These are phyloP conservation scores for Physella acuta DNA, from an alignment of 1,140 invertebrate genomes.

Conservation along the genomic window DNA sequence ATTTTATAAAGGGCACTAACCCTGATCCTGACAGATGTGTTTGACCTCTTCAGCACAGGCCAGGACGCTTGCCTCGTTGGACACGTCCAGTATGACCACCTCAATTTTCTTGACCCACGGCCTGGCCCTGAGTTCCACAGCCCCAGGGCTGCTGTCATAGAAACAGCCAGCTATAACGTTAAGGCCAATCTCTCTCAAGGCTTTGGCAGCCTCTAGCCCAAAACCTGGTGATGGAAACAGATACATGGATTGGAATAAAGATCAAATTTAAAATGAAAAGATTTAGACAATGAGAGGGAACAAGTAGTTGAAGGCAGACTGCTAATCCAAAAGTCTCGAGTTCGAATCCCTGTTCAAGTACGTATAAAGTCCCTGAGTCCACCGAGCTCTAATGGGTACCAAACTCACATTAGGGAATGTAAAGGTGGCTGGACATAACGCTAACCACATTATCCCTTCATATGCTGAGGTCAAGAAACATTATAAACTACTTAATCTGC, in stretches of 20 bases:
- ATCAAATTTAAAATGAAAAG: background rate
- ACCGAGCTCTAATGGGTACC: too few species aligned
- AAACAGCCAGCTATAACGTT: constrained; percentile 20
- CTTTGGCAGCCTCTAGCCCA: constrained; percentile 20
- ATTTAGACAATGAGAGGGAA: background rate
- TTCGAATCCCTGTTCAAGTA: too few species aligned
- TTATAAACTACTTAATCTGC: too few species aligned
- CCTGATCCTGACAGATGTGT: constrained; percentile 27
- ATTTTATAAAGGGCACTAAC: constrained; percentile 9
- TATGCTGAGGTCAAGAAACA: too few species aligned
- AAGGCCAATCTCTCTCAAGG: constrained; percentile 17
- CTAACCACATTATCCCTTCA: too few species aligned
- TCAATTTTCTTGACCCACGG: constrained; percentile 27
- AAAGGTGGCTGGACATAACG: too few species aligned
- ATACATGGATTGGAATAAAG: background rate
- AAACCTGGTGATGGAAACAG: constrained; percentile 25
- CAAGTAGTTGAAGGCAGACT: too few species aligned
- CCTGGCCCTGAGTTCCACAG: constrained; percentile 6
- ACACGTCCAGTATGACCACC: constrained; percentile 40
- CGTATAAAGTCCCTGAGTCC: too few species aligned
- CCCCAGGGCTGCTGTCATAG: constrained; percentile 20
- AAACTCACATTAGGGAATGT: too few species aligned
- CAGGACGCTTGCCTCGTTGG: constrained; percentile 33
- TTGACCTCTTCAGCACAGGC: constrained; percentile 29
- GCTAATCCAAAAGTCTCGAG: too few species aligned